Evolutionary conservation across 2,113 vertebrate species (phyloP), one percentile per base, ranked within the genome.

Genomic region (Tenebrosternarchus preto): DNA sequence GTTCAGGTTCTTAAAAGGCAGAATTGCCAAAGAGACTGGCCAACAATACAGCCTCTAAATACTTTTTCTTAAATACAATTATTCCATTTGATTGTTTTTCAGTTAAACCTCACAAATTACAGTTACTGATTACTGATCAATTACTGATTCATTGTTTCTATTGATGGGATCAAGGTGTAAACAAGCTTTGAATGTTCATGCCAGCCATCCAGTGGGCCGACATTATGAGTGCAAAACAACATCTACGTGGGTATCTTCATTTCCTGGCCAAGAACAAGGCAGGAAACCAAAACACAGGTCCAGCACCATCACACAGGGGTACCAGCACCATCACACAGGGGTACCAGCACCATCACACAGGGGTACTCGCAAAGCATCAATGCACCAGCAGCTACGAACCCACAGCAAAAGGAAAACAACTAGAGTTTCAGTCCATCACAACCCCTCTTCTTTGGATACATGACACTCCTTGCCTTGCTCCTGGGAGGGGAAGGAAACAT

Each of bases 401-500:
- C 57, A 67, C n/a, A 64, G 50, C 31, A 33, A 20, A 24, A 50
- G 31, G 9, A 43, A 80, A 53, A 24, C n/a, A 46, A 22, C n/a
- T 15, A 57, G 46, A 8, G 17, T 11, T 56, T 64, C 29, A n/a
- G 60, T 57, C 20, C 25, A 17, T 90, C 80, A 92, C 36, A 90
- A 77, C 22, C 19, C 84, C 75, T 94, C 93, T 79, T 93, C 93
- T 87, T 91, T 92, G 3, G 93, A 94, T 59, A 93, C n/a, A 17
- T 91, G 91, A 56, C 78, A 90, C 84, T 93, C 92, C 50, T 93
- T 93, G 5, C 93, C 93, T 78, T 93, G 91, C 76, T 94, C 93
- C 73, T 94, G 93, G 1, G 82, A 93, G 22, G 93, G 93, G 61
- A 92, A 91, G 82, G 90, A 92, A 25, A 89, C 80, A 20, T 76